Percentiles rank a stretch among this genome's conserved stretches.
These are phyloP conservation scores for zebrafish (Danio rerio) DNA, from an alignment of 2,113 vertebrate genomes.

Conservation along the genomic window GRCz12tu NC_133176.1:13890001-13890500, in stretches of 20 bases:
- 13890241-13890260: constrained; percentile 25
- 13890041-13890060: not conserved
- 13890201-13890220: not conserved
- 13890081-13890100: constrained; percentile 7
- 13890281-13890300: constrained; percentile 21
- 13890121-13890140: constrained; percentile 8
- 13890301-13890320: constrained; percentile 4
- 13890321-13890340: constrained; percentile 10
- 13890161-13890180: not conserved
- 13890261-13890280: constrained; percentile 20
- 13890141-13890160: constrained; percentile 8
- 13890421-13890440: not conserved
- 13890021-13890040: not conserved
- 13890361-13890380: not conserved
- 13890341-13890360: not conserved
- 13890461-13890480: constrained; percentile 1
- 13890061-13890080: not conserved
- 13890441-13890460: not conserved
- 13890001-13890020: not conserved
- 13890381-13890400: not conserved
- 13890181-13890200: constrained; percentile 19
- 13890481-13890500: not conserved
- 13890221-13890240: not conserved
- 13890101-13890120: constrained; percentile 17
- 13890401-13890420: not conserved